Base-by-base conservation (phyloP, 2,797 vertebrate genomes). In the Phoebastria nigripes region DNA sequence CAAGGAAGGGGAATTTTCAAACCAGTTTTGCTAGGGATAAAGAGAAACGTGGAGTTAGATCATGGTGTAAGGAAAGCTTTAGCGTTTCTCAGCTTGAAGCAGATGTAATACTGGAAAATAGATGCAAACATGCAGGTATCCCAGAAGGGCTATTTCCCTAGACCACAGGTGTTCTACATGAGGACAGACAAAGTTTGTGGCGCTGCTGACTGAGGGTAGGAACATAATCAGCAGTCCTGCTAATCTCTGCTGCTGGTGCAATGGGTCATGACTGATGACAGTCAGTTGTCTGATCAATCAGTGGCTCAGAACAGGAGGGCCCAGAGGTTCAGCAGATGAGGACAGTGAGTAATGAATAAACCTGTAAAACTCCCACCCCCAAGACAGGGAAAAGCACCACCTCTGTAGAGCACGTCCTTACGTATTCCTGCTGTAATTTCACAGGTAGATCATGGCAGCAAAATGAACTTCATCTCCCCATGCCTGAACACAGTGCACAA, bases 401-500 rank as follows among this genome's bases (percentile, higher is more conserved):
- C 25, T 52, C 79, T 47, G 16, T 8, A 33, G 51, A 59, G n/a
- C 9, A 8, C 9, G n/a, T 51, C n/a, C 31, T 72, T 59, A 59
- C 0, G 0, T 69, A 44, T 33, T 76, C 44, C 14, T 76, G 54
- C 41, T 21, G 21, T 8, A 8, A 42, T 46, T 79, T 76, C 66
- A 47, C 21, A 8, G 58, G 28, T 7, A 52, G 37, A 17, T 62
- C 22, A 25, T 12, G 15, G 59, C 33, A 47, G 39, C 7, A 85
- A 73, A 85, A 52, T 11, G 44, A 67, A 24, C 19, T 55, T 72
- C 67, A 61, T 37, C 9, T 56, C 8, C 21, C 15, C 51, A 61
- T 0, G 0, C 25, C 11, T 39, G n/a, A 67, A 17, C 20, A 39
- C 56, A 49, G n/a, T 6, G 20, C 13, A 15, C 2, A 37, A 61